Conservation (phyloP, 2,113 vertebrate genomes). For the Nannospalax galili region DNA sequence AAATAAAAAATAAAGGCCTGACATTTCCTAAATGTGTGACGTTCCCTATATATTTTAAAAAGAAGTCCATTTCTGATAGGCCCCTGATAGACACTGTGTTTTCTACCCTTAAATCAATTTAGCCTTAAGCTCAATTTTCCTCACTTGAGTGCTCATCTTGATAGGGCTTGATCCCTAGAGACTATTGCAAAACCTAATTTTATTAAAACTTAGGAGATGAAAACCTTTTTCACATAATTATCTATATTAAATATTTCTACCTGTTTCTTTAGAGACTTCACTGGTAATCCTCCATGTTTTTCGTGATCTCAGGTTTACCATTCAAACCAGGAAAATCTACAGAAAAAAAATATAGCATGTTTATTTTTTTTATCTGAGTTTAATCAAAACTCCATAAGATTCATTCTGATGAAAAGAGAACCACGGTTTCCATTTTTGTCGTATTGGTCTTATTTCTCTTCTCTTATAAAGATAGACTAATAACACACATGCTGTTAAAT, state of each 20-base stretch:
- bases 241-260: conserved; percentile 84
- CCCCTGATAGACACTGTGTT: conserved; percentile 46
- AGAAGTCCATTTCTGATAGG: conserved; percentile 51
- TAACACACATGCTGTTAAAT: neutral
- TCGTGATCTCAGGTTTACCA: neutral
- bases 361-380: neutral
- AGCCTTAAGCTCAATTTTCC: conserved; percentile 75
- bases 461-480: neutral
- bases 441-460: neutral
- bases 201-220: conserved; percentile 83
- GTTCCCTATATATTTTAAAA: neutral
- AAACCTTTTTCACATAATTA: conserved; percentile 86
- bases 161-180: conserved; percentile 77
- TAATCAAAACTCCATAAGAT: neutral
- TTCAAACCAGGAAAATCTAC: conserved; percentile 26
- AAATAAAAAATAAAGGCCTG: neutral
- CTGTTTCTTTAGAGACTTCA: conserved; percentile 79
- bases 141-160: conserved; percentile 79
- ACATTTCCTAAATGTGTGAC: conserved; percentile 35
- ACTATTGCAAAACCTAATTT: conserved; percentile 84
- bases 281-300: conserved; percentile 68
- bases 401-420: neutral
- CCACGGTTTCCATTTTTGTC: neutral
- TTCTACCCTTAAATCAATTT: conserved; percentile 79
- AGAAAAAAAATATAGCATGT: neutral